A percentile compares a stretch with the other conserved stretches of the same genome.
Conservation (phyloP, 2,888 invertebrate genomes). For the Hipparchia semele region DNA sequence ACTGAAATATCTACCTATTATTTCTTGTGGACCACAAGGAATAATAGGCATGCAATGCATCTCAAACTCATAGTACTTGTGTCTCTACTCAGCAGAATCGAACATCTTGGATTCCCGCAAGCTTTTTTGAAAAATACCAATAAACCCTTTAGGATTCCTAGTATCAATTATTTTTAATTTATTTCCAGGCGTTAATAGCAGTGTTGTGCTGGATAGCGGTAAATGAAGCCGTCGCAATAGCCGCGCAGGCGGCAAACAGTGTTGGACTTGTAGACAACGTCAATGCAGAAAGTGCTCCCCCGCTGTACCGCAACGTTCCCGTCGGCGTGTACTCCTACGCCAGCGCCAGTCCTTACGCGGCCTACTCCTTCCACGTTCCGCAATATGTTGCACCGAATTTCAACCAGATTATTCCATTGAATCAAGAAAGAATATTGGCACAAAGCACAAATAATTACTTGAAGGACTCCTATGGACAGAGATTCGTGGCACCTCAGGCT, state of each 20-base stretch:
- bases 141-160: too few species aligned
- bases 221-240: constrained; percentile 50
- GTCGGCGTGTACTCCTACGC: constrained; percentile 72
- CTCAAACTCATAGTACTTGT: too few species aligned
- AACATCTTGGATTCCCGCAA: background rate
- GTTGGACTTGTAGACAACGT: constrained; percentile 55
- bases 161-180: constrained; percentile 22
- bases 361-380: constrained; percentile 66
- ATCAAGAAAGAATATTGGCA: constrained; percentile 53
- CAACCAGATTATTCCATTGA: constrained; percentile 58
- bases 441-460: constrained; percentile 61
- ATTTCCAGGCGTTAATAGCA: constrained; percentile 61
- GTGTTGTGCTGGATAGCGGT: constrained; percentile 61
- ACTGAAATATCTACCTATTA: too few species aligned
- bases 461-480: constrained; percentile 75
- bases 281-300: constrained; percentile 64
- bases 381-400: constrained; percentile 55
- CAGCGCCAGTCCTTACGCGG: constrained; percentile 65
- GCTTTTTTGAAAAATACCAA: background rate
- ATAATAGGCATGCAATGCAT: too few species aligned
- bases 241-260: constrained; percentile 51
- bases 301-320: constrained; percentile 63
- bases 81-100: too few species aligned
- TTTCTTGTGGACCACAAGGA: too few species aligned
- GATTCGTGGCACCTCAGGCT: constrained; percentile 61